A percentile compares a stretch with the other conserved stretches of the same genome.
Conservation (phyloP, 2,797 vertebrate genomes). For the Coranthus polyacanthus region DNA sequence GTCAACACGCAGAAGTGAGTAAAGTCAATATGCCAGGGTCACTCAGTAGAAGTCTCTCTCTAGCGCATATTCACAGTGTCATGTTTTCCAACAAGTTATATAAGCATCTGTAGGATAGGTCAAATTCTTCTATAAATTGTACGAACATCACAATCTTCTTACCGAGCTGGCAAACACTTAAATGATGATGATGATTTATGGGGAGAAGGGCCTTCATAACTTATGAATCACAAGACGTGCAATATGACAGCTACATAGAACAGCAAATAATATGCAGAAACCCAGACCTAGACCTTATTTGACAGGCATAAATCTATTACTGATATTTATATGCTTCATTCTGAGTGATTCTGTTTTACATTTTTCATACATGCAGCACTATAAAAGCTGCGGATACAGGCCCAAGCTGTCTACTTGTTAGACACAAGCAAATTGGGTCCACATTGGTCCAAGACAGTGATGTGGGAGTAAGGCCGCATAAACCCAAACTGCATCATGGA, state of each 20-base stretch:
- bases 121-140: slow-evolving; percentile 11
- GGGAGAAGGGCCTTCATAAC: slow-evolving; percentile 1
- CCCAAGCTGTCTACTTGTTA: slow-evolving; percentile 61
- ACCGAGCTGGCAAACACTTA: slow-evolving; percentile 20
- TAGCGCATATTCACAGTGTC: slow-evolving; percentile 10
- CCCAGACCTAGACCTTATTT: slow-evolving; percentile 14
- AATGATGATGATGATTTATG: slow-evolving; percentile 14
- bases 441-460: slow-evolving; percentile 66
- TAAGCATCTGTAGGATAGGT: slow-evolving; percentile 19
- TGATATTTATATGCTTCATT: slow-evolving; percentile 50
- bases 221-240: too few relatives aligned
- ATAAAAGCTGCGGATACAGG: slow-evolving; percentile 46
- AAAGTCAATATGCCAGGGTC: slow-evolving; percentile 57
- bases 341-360: slow-evolving; percentile 40
- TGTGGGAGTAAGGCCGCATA: slow-evolving; percentile 63
- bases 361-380: slow-evolving; percentile 36
- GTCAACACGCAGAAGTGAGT: slow-evolving; percentile 56
- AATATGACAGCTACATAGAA: slow-evolving; percentile 35
- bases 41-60: slow-evolving; percentile 37
- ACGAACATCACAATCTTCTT: slow-evolving; percentile 20
- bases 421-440: slow-evolving; percentile 67
- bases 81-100: slow-evolving; percentile 30
- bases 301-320: slow-evolving; percentile 38
- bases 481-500: slow-evolving; percentile 76
- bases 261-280: slow-evolving; percentile 44